Conservation (phyloP, 2,888 invertebrate species). For the Periphyllus acericola region DNA sequence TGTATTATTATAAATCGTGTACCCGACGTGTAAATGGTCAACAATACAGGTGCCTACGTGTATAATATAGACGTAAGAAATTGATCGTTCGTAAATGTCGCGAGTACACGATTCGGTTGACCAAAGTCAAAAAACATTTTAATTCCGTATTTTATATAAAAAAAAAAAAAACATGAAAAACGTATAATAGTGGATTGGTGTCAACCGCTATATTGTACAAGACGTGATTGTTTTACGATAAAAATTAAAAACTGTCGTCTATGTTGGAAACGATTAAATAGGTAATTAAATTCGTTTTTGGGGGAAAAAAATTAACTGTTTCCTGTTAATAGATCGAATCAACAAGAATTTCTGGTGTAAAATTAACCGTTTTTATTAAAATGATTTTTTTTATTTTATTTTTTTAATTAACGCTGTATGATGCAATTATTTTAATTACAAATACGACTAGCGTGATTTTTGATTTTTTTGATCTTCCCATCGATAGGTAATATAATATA, state of each 20-base stretch:
- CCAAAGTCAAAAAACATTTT: no score
- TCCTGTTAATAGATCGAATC: not conserved
- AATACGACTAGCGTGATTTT: not conserved
- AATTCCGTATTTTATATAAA: no score
- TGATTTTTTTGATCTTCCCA: not conserved
- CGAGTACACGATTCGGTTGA: no score
- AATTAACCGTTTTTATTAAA: not conserved
- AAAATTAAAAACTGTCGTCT: not conserved
- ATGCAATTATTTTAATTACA: slow-evolving; percentile 6
- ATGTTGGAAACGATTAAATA: not conserved
- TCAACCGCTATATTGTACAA: not conserved
- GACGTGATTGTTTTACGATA: not conserved
- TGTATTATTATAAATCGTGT: no score
- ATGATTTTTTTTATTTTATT: slow-evolving; percentile 65
- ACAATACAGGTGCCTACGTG: no score
- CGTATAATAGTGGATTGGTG: no score
- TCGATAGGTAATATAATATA: not conserved
- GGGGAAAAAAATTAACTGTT: not conserved
- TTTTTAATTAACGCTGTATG: not conserved
- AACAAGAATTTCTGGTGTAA: not conserved
- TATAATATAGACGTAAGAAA: no score
- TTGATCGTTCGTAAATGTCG: no score
- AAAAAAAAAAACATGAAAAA: no score
- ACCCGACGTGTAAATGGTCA: no score
- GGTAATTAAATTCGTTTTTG: slow-evolving; percentile 7